A percentile compares a stretch with the other conserved stretches of the same genome.
Conservation (phyloP, 2,113 vertebrate species). For the Rhabdornis inornatus region DNA sequence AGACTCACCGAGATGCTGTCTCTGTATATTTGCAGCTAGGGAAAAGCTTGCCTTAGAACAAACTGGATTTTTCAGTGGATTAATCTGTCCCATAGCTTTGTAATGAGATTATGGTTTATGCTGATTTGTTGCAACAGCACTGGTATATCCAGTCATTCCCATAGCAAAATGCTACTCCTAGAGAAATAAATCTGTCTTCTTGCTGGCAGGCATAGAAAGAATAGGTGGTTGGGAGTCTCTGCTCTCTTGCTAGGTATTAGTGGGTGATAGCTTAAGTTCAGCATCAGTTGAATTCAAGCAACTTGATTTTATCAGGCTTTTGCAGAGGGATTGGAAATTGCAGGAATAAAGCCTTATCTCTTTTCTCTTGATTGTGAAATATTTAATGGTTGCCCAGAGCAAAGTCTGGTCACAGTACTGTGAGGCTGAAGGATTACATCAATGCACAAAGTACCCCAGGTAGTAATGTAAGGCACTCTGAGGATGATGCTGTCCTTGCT, state of each 20-base stretch:
- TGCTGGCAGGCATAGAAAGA: not conserved
- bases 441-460: not conserved
- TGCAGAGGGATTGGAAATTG: not conserved
- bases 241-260: not conserved
- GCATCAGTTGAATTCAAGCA: not conserved
- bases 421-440: not conserved
- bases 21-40: not conserved
- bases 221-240: not conserved
- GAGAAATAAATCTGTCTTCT: slow-evolving; percentile 25
- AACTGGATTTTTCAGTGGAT: slow-evolving; percentile 39
- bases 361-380: not conserved
- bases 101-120: slow-evolving; percentile 56
- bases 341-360: not conserved
- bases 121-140: slow-evolving; percentile 28
- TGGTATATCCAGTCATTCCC: slow-evolving; percentile 38
- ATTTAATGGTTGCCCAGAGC: not conserved
- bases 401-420: not conserved
- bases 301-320: slow-evolving; percentile 17
- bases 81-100: slow-evolving; percentile 43
- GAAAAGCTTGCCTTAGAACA: slow-evolving; percentile 14
- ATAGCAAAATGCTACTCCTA: slow-evolving; percentile 35
- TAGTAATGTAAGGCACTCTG: not conserved
- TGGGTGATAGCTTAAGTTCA: not conserved
- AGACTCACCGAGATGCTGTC: not conserved
- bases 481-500: not conserved